Evolutionary conservation across 2,797 vertebrate genomes (phyloP), one percentile per base, ranked within the genome.

Genomic region (Lepidocolaptes lacrymiger): DNA sequence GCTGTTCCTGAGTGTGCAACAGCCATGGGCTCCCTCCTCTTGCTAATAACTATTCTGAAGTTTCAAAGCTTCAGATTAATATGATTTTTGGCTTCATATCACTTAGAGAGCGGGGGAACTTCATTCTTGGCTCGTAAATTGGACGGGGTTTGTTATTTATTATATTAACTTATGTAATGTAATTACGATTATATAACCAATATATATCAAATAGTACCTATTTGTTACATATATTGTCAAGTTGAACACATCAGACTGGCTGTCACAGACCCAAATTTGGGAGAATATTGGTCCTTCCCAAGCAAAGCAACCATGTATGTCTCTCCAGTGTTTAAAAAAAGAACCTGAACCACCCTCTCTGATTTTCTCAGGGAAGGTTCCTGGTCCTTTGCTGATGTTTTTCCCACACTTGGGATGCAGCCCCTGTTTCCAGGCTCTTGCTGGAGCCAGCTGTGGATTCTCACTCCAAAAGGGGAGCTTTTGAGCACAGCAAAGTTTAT

Each of bases 11-110:
- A 26, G 9, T 0, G 9, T 23, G 43, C 68, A 24, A 6, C 27
- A 22, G 51, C 5, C 8, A 24, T 1, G 3, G 61, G 63, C 58
- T 26, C 28, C 41, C 8, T 34, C 21, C 48, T 48, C 62, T 9
- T 6, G 13, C 66, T 58, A 9, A 2, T 1, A 11, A 6, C 32
- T 9, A 0, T 2, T 21, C 39, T 19, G 1, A 56, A 36, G 34
- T 18, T 55, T n/a, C 49, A n/a, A 12, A 69, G 22, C 48, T 58
- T 23, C 44, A 9, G 32, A 19, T 21, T 17, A 7, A 36, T 17
- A 4, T 2, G 21, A 5, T 10, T 13, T 37, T 64, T 32, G 39
- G 32, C 12, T 32, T 82, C 2, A 0, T 3, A 0, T 3, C 0
- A 2, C 27, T 30, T 7, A 16, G n/a, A 14, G 36, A 71, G 21